Evolutionary conservation across 2,113 vertebrate species (phyloP).

Genomic region (Phasianus colchicus): DNA sequence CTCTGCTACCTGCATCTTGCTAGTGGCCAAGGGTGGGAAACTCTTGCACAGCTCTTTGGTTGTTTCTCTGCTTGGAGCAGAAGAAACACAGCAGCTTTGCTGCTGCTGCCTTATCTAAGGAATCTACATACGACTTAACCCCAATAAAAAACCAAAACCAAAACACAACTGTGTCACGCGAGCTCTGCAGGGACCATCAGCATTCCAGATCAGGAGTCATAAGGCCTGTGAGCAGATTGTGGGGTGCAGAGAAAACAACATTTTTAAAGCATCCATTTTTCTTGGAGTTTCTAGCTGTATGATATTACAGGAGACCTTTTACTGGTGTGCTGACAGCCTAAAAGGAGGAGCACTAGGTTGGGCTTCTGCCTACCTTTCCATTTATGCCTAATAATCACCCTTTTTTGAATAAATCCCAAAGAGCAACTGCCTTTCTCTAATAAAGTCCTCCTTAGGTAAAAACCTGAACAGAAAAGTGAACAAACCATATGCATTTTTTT

Average conservation of each 20-base stretch:
- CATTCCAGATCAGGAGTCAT: constrained; percentile 51
- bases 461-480: background rate
- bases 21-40: background rate
- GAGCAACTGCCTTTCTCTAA: background rate
- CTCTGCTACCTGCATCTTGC: background rate
- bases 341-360: background rate
- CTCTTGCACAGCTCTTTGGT: background rate
- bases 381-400: background rate
- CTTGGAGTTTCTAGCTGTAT: constrained; percentile 34
- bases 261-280: constrained; percentile 27
- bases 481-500: background rate
- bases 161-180: background rate
- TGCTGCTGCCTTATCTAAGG: constrained; percentile 66
- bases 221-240: constrained; percentile 23
- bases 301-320: constrained; percentile 20
- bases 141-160: background rate
- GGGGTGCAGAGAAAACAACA: constrained; percentile 13
- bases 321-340: background rate
- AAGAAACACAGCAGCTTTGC: background rate
- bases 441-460: constrained; percentile 11
- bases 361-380: background rate
- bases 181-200: constrained; percentile 33
- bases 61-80: constrained; percentile 49
- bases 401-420: background rate
- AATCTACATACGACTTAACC: constrained; percentile 65